Base-by-base conservation (phyloP, 2,888 invertebrate genomes). In the Clitarchus hookeri region DNA sequence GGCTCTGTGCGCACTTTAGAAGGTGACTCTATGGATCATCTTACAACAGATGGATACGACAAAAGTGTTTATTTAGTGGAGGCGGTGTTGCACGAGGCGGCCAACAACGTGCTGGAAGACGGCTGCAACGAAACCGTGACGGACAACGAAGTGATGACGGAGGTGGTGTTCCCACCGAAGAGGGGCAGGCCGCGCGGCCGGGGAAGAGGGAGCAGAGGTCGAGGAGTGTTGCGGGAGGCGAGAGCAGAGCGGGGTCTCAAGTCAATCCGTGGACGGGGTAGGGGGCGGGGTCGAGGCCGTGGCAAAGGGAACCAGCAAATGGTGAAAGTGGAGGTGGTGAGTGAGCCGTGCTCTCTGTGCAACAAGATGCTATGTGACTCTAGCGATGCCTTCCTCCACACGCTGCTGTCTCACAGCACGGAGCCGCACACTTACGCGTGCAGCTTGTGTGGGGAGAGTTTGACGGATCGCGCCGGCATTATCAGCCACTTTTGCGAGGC, bases 301-400 rank as follows among this genome's bases (percentile, higher is more conserved):
- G 65, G 65, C 1, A 16, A 23, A 16, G 65, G 12, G n/a, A 11
- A 19, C 65, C 65, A 8, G 65, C 65, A 65, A 2, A 9, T 65
- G 19, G 23, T 23, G 6, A 16, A n/a, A 19, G 65, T 8, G 16
- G 65, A n/a, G 11, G 19, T 8, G 23, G 65, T 23, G 19, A 0
- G n/a, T 9, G 65, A 4, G 65, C 65, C 65, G 2, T 23, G 19
- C 23, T 48, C 48, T 48, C 65, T 82, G 23, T 82, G 82, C 44
- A 13, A 23, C 13, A 36, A 1, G 44, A 13, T 26, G 16, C 3
- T 36, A 16, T 13, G 13, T 26, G 36, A 23, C 23, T 9, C 25
- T 8, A 82, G 36, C 8, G 82, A 36, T 82, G 82, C 82, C 82
- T 36, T 82, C 23, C 82, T 82, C 82, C 82, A 82, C 44, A 82